Evolutionary conservation across 2,888 invertebrate genomes (phyloP).

Genomic region (Crepidodera aurea): DNA sequence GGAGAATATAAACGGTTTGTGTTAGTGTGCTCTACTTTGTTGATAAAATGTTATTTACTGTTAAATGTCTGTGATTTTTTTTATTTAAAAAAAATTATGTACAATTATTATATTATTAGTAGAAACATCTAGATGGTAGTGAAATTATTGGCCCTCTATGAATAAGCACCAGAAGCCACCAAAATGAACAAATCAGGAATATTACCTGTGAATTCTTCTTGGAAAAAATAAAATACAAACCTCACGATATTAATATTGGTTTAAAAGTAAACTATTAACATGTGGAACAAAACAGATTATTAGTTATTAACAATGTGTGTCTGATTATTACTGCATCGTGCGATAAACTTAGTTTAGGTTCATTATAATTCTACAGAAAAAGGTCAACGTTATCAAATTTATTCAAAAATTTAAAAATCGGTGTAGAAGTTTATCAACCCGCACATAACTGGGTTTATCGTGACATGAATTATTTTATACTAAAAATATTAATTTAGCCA

Average conservation of each 20-base stretch:
- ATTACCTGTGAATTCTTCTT: no score
- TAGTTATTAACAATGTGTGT: conserved; percentile 4
- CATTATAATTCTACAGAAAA: conserved; percentile 26
- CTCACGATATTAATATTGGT: no score
- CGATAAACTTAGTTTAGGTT: conserved; percentile 29
- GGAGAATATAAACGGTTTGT: conserved; percentile 1
- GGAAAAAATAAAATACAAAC: no score
- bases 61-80: neutral
- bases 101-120: neutral
- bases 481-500: no score
- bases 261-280: neutral
- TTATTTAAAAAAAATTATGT: neutral
- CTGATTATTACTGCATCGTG: conserved; percentile 27
- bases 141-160: no score
- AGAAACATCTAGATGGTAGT: no score
- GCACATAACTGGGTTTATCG: neutral
- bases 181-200: no score
- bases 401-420: conserved; percentile 3
- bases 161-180: no score
- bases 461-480: no score
- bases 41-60: no score
- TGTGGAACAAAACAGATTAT: neutral
- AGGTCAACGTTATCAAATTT: conserved; percentile 34
- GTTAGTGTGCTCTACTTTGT: neutral
- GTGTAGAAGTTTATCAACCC: neutral